These are phyloP conservation scores for Parus major DNA, from an alignment of 2,113 vertebrate species.

Conservation along the genomic window DNA sequence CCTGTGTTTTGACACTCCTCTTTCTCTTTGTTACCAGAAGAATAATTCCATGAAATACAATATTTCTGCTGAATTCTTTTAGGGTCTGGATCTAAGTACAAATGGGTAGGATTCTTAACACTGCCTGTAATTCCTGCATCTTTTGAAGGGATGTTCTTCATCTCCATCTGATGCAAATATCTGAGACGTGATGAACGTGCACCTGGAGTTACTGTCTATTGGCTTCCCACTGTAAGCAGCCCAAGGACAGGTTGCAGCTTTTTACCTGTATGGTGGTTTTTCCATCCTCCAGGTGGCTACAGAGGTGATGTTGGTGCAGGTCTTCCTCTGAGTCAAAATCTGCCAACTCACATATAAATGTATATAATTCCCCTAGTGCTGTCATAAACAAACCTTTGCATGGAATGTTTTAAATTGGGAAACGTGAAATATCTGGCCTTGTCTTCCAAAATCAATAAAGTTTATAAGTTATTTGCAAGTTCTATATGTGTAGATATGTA, in stretches of 20 bases:
- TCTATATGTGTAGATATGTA: neutral
- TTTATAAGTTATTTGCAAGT: neutral
- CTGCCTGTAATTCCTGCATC: neutral
- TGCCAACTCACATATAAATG: neutral
- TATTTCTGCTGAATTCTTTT: neutral
- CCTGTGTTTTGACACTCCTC: neutral
- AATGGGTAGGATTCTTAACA: neutral
- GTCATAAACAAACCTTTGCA: neutral
- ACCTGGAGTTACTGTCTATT: neutral
- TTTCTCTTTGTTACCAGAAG: neutral
- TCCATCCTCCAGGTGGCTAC: neutral
- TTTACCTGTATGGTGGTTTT: neutral
- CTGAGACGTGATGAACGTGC: fast-evolving
- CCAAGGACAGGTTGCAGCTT: neutral
- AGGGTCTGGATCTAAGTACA: neutral
- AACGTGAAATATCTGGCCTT: neutral
- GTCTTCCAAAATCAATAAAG: neutral
- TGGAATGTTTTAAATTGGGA: neutral
- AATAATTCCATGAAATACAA: neutral
- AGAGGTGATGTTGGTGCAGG: neutral
- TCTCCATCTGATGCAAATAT: neutral
- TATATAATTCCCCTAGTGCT: neutral
- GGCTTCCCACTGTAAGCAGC: neutral
- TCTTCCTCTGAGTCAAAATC: neutral
- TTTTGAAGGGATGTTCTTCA: neutral